phyloP scores from a whole-genome alignment of 2,113 vertebrate species.

The Cinclus mexicanus region DNA sequence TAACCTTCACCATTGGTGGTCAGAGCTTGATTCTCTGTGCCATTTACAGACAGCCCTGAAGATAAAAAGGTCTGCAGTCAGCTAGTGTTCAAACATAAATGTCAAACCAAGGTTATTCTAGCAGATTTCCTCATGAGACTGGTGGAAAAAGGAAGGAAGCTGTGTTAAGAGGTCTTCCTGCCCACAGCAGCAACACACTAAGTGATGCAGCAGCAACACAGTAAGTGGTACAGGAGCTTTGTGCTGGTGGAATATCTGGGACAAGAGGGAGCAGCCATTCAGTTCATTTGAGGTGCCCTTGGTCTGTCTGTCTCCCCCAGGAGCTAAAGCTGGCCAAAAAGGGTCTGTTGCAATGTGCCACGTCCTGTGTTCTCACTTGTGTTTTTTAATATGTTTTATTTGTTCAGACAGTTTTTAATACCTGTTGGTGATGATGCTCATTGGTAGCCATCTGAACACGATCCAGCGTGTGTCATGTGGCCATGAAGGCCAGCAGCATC shows the following conservation, averaged over 20 bases:
- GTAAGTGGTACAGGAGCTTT: neutral
- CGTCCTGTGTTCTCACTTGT: neutral
- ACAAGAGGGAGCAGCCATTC: neutral
- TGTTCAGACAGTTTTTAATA: neutral
- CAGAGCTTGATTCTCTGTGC: neutral
- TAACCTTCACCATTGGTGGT: conserved; percentile 1
- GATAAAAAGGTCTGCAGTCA: neutral
- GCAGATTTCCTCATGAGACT: conserved; percentile 47
- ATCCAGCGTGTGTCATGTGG: neutral
- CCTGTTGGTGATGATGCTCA: neutral
- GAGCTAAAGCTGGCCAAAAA: neutral
- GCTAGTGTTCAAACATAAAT: conserved; percentile 14
- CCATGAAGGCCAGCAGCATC: neutral
- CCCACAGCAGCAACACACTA: neutral
- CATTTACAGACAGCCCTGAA: neutral
- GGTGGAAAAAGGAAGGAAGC: conserved; percentile 62
- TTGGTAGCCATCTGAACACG: neutral
- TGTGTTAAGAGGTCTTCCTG: conserved; percentile 50
- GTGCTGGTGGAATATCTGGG: neutral
- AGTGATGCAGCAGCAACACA: neutral
- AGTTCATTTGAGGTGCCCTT: neutral
- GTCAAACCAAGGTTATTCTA: conserved; percentile 49
- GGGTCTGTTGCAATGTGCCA: neutral
- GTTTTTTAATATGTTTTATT: neutral
- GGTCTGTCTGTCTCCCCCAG: neutral